Evolutionary conservation across 2,113 vertebrate genomes (phyloP).

Genomic region (Baryphthengus martii): DNA sequence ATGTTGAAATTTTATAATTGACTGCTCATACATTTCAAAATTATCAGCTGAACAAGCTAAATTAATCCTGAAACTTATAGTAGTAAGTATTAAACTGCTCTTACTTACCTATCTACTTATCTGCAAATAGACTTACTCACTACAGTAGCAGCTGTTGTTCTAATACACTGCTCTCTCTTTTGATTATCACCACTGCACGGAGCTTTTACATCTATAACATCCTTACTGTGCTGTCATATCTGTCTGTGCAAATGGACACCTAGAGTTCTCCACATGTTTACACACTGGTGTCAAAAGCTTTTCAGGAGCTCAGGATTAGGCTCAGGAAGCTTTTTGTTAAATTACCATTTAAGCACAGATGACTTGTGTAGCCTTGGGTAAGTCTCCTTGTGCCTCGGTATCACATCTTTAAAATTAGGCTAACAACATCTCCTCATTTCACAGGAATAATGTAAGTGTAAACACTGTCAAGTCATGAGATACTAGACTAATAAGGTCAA

Average conservation of each 20-base stretch:
- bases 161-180: not conserved
- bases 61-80: constrained; percentile 27
- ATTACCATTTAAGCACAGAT: not conserved
- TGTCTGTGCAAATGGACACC: not conserved
- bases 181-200: not conserved
- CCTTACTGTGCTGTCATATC: not conserved
- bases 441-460: not conserved
- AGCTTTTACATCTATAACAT: not conserved
- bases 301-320: not conserved
- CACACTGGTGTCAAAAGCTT: not conserved
- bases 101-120: not conserved
- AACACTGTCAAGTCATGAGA: not conserved
- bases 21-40: not conserved
- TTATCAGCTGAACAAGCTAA: not conserved
- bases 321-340: not conserved
- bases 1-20: constrained; percentile 36
- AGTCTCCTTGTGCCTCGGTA: not conserved
- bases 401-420: not conserved
- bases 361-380: not conserved
- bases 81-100: not conserved
- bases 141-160: not conserved
- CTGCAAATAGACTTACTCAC: not conserved
- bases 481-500: not conserved
- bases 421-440: not conserved
- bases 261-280: not conserved